Evolutionary conservation across 2,797 vertebrate species (phyloP).

Genomic region (Rhinoraja longicauda): DNA sequence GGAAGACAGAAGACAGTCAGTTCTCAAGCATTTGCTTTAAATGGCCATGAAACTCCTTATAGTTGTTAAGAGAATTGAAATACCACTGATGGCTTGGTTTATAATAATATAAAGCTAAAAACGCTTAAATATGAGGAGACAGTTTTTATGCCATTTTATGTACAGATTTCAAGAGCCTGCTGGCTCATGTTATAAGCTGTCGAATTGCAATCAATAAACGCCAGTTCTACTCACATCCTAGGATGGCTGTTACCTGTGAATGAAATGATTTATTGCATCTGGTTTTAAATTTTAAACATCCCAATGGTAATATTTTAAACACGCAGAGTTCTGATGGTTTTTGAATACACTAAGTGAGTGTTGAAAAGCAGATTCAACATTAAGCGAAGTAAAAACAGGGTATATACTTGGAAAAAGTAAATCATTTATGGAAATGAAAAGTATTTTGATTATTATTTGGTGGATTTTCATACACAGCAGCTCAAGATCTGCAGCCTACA

Average conservation of each 20-base stretch:
- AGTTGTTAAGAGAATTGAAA: neutral
- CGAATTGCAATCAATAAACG: neutral
- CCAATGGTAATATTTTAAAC: neutral
- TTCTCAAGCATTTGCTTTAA: no score
- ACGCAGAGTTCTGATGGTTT: neutral
- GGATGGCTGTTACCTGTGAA: no score
- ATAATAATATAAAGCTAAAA: neutral
- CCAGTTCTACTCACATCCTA: no score
- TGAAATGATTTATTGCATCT: neutral
- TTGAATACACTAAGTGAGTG: neutral
- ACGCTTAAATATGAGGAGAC: neutral
- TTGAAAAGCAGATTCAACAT: neutral
- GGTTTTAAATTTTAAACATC: neutral
- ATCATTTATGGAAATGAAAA: neutral
- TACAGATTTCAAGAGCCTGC: neutral
- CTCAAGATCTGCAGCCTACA: neutral
- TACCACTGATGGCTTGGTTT: neutral
- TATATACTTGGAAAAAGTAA: neutral
- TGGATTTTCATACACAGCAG: no score
- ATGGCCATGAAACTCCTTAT: no score
- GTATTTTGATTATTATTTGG: no score
- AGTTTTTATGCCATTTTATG: neutral
- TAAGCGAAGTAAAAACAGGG: neutral
- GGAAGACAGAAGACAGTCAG: no score
- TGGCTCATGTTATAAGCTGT: neutral